Evolutionary conservation across 2,113 vertebrate genomes (phyloP), one percentile per base, ranked within the genome.

Genomic region (Fulmarus glacialis): DNA sequence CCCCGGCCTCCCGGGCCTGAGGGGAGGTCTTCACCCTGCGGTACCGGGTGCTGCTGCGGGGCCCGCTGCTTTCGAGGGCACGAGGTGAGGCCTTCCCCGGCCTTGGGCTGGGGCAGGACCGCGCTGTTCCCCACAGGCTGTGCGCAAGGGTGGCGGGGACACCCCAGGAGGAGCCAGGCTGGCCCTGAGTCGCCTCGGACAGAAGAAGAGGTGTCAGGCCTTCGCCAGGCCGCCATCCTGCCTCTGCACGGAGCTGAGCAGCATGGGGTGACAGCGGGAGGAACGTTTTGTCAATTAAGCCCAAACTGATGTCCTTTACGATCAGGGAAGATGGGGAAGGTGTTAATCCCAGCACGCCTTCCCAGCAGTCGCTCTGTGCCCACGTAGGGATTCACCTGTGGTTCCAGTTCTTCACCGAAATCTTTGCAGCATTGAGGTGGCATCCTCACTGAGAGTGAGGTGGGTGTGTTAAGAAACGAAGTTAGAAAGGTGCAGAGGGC

Each of bases 401-500:
- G 38, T 30, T 8, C 17, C 27, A 21, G 48, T 7, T 70, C 60
- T 47, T 58, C 47, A 3, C 10, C 1, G 2, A 12, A 42, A 15
- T 15, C 38, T 20, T 2, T 5, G 40, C 45, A 3, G 50, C 2
- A 5, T 22, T 29, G 55, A n/a, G 40, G 36, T 30, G 34, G 7
- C 45, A 27, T 38, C 74, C 12, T 11, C 6, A 0, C 47, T 0
- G 32, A 14, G 42, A 34, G 12, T 4, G 15, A 15, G 17, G 18
- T 20, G 32, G 32, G 23, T 12, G 32, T 3, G 3, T n/a, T n/a
- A 11, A 24, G 26, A 8, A 9, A 4, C 2, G 2, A 14, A 6
- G 23, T 13, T 56, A 8, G 6, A 22, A 56, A 15, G 14, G 29
- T 18, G 48, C 32, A 32, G 52, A 48, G 22, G 32, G 48, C 45